phyloP scores from a whole-genome alignment of 1,140 invertebrate genomes.

The Drosophila nebulosa region DNA sequence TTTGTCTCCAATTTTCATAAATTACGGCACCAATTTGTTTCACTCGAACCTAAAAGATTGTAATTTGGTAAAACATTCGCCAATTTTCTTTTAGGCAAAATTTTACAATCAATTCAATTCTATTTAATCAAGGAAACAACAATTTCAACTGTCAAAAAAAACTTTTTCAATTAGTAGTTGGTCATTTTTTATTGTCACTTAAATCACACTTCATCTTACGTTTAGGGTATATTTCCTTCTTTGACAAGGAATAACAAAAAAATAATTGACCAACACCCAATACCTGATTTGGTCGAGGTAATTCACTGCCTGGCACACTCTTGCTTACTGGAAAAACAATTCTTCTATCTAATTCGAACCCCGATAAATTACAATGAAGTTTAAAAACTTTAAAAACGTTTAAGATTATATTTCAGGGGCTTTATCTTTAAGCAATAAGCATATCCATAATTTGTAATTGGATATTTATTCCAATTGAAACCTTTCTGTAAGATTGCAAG shows the following conservation, averaged over 20 bases:
- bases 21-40: slow-evolving; percentile 7
- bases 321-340: too few relatives aligned
- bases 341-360: too few relatives aligned
- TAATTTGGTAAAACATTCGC: slow-evolving; percentile 43
- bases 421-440: too few relatives aligned
- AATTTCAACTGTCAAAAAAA: slow-evolving; percentile 23
- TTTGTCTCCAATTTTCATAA: slow-evolving; percentile 30
- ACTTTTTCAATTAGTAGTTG: slow-evolving; percentile 45
- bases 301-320: too few relatives aligned
- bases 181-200: slow-evolving; percentile 29
- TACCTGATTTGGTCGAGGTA: too few relatives aligned
- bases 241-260: neutral
- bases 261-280: neutral
- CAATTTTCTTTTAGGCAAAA: neutral
- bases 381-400: too few relatives aligned
- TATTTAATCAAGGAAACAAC: neutral
- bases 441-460: too few relatives aligned
- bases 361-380: too few relatives aligned
- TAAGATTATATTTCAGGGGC: too few relatives aligned
- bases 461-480: too few relatives aligned
- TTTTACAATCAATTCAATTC: neutral
- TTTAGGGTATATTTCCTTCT: neutral
- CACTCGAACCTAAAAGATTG: slow-evolving; percentile 15
- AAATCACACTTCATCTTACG: slow-evolving; percentile 2
- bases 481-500: too few relatives aligned